Evolutionary conservation across 2,888 invertebrate genomes (phyloP), one percentile per base, ranked within the genome.

Genomic region (Thymelicus lineola): DNA sequence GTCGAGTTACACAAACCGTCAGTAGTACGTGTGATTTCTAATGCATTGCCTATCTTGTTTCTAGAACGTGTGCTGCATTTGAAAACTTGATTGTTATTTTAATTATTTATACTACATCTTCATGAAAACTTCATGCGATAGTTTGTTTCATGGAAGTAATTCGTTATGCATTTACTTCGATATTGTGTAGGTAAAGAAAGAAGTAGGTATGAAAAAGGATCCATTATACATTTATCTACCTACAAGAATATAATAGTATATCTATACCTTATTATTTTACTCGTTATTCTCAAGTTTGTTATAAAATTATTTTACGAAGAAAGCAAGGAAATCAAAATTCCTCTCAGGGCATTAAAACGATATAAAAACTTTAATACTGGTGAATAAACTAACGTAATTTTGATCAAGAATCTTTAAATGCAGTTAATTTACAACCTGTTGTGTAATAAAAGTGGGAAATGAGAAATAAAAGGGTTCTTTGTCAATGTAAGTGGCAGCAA

Each of bases 1-100:
- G 78, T 90, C 82, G 71, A 66, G 80, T 90, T 86, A 76, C 90
- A 58, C 17, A 14, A 36, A 45, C 60, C 36, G 75, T 72, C 67
- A 81, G 82, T 83, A 83, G 28, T 42, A 38, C 58, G 42, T 38
- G 58, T 70, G 64, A 53, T 63, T 60, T 70, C 59, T 70, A 84
- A 84, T 80, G 80, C 77, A 78, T 80, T 79, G 78, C 76, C 78
- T 74, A 81, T 81, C 75, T 80, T 1, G 59, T 70, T 64, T 64
- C 64, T 15, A 15, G 35, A 42, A 59, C 69, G 69, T 64, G 69
- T 58, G 28, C 42, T 12, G 64, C 59, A 53, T 70, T 50, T 62
- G 14, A 50, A 57, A 48, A 69, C 12, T 10, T 50, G 48, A 50
- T 17, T 50, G 48, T 20, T 46, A 17, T 17, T 38, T 50, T 35